Evolutionary conservation across 2,888 invertebrate species (phyloP), one percentile per base, ranked within the genome.

Genomic region (Meiosimyza platycephala): DNA sequence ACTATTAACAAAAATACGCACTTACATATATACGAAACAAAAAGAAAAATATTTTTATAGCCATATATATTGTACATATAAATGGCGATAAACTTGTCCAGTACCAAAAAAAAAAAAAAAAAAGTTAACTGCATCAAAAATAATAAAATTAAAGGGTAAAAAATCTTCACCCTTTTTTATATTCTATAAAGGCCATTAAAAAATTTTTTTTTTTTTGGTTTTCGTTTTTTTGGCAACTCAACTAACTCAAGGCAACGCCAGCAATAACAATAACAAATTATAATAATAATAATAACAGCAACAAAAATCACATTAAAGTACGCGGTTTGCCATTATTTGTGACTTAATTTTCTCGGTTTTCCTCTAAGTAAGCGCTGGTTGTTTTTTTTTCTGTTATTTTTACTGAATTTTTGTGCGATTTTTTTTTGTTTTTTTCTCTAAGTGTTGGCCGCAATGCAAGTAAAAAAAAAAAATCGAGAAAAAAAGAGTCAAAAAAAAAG

Each of bases 271-370:
- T 13, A 52, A 71, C 16, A 16, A 28, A 15, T 15, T 55, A 13
- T 55, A 28, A 47, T 16, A 54, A 67, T 16, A 54, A 67, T 54
- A 47, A 59, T 57, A 50, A 68, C 33, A 62, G 51, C 22, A 69
- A 60, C 50, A 72, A 76, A 83, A 82, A 83, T 81, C 82, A 82
- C 83, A 83, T 82, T 83, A 82, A 65, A 82, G 79, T 82, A 82
- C 83, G 81, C 81, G 83, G 81, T 83, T 82, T 83, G 71, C 78
- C 80, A 82, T 82, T 82, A 83, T 82, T 82, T 82, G 80, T 82
- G 81, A 81, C 76, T 76, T 78, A 51, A 59, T 71, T 71, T 71
- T 68, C 13, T 55, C 16, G 22, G 15, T 22, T 15, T 16, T n/a
- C 40, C 67, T 47, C 57, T 18, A 16, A 16, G 52, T 15, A 13